These are phyloP conservation scores for Chloromyia formosa DNA, from an alignment of 2,888 invertebrate genomes.

Conservation along the genomic window DNA sequence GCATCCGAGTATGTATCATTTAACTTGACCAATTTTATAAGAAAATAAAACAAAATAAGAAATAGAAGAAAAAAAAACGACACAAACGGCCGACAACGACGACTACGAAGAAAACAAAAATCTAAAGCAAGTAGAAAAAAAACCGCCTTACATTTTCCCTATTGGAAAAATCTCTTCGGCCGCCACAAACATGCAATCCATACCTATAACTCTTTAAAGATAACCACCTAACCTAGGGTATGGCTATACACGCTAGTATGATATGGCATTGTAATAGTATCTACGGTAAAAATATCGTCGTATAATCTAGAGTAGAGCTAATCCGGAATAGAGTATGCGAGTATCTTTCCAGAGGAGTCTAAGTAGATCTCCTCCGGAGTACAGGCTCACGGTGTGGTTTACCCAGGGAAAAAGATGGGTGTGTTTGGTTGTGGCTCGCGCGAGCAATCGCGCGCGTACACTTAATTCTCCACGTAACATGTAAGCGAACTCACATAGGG, in stretches of 20 bases:
- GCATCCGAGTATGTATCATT: slow-evolving; percentile 48
- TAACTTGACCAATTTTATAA: slow-evolving; percentile 48
- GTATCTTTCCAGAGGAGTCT: slow-evolving; percentile 26
- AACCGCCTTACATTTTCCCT: slow-evolving; percentile 37
- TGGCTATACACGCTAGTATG: slow-evolving; percentile 10
- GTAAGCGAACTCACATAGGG: slow-evolving; percentile 19
- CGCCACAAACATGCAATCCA: slow-evolving; percentile 33
- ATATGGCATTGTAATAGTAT: slow-evolving; percentile 40
- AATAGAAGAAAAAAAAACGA: slow-evolving; percentile 23
- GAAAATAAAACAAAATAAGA: slow-evolving; percentile 35
- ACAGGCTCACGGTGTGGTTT: slow-evolving; percentile 1
- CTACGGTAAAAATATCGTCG: slow-evolving; percentile 41
- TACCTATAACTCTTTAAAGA: slow-evolving; percentile 41
- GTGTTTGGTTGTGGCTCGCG: slow-evolving; percentile 11
- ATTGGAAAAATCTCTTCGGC: slow-evolving; percentile 39
- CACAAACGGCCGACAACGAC: not conserved
- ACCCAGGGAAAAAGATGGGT: slow-evolving; percentile 27
- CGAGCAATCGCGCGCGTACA: slow-evolving; percentile 2
- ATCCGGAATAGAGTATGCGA: slow-evolving; percentile 42
- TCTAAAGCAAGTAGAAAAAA: not conserved
- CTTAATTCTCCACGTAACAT: slow-evolving; percentile 21
- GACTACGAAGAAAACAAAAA: not conserved
- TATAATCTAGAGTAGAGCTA: slow-evolving; percentile 48
- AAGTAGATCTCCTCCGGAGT: slow-evolving; percentile 2
- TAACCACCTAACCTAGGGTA: slow-evolving; percentile 28